phyloP scores from a whole-genome alignment of 2,888 invertebrate genomes.

The Thera britannica region DNA sequence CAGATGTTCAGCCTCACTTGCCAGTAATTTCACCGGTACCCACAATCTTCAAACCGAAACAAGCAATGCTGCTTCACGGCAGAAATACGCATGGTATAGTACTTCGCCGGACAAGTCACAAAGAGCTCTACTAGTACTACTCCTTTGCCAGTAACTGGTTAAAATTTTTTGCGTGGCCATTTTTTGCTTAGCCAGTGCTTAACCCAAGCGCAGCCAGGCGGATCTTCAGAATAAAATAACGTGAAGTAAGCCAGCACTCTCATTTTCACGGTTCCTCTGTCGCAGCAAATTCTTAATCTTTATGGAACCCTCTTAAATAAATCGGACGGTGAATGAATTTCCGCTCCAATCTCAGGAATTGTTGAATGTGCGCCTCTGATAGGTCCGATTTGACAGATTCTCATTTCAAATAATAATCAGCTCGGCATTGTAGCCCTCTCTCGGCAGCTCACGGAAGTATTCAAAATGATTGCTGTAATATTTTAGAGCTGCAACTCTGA shows the following conservation, averaged over 20 bases:
- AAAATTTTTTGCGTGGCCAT: no score
- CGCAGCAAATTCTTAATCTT: slow-evolving; percentile 46
- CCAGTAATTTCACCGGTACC: no score
- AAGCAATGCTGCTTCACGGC: no score
- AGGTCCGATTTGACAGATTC: slow-evolving; percentile 38
- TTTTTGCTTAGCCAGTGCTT: no score
- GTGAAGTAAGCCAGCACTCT: slow-evolving; percentile 27
- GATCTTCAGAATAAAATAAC: slow-evolving; percentile 37
- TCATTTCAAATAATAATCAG: slow-evolving; percentile 40
- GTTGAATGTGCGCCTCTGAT: slow-evolving; percentile 43
- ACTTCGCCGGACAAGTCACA: no score
- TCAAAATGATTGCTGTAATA: slow-evolving; percentile 22
- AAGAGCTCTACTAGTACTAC: no score
- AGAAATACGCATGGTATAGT: no score
- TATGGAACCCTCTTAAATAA: slow-evolving; percentile 47
- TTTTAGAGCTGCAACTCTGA: slow-evolving; percentile 4
- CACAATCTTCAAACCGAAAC: no score
- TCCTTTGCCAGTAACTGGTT: no score
- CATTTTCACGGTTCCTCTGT: slow-evolving; percentile 39
- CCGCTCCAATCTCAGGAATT: slow-evolving; percentile 42
- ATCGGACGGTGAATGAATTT: slow-evolving; percentile 44
- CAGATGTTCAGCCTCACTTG: no score
- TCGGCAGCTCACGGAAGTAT: slow-evolving; percentile 18
- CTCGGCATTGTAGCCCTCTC: slow-evolving; percentile 31
- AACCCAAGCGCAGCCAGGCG: no score